These are phyloP conservation scores for Drosophila yakuba DNA, from an alignment of 1,140 invertebrate species.

Conservation along the genomic window DNA sequence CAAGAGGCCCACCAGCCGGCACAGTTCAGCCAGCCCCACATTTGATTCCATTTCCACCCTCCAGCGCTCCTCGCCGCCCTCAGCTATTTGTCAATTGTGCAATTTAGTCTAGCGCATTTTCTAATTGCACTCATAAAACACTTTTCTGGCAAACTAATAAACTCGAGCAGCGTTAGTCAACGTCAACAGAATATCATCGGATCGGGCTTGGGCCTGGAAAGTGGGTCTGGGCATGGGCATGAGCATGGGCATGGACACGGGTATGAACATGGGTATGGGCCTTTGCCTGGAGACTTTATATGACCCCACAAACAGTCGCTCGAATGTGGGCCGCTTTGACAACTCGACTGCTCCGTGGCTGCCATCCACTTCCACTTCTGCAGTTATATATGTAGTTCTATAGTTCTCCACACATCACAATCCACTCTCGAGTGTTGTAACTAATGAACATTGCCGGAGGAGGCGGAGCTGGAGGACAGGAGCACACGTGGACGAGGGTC, in stretches of 20 bases:
- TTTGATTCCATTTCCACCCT: conserved; percentile 7
- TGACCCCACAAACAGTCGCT: conserved; percentile 26
- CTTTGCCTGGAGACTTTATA: conserved; percentile 46
- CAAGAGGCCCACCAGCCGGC: conserved; percentile 27
- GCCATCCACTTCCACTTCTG: conserved; percentile 19
- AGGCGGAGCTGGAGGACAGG: background rate
- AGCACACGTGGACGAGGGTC: conserved; percentile 70
- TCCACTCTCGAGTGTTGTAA: conserved; percentile 70
- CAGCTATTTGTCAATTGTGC: conserved; percentile 75
- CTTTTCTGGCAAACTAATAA: conserved; percentile 80
- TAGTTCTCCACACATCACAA: conserved; percentile 51
- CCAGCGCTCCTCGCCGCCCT: background rate
- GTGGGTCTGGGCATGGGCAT: conserved; percentile 10
- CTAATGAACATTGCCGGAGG: conserved; percentile 40
- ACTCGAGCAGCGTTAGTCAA: conserved; percentile 63
- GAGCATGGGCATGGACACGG: conserved; percentile 11
- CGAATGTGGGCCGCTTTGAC: conserved; percentile 52
- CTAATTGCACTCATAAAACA: conserved; percentile 80
- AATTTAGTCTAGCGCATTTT: conserved; percentile 77
- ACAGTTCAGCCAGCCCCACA: conserved; percentile 7
- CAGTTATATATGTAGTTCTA: too few species aligned
- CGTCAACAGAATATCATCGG: conserved; percentile 29
- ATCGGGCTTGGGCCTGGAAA: conserved; percentile 11
- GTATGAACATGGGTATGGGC: conserved; percentile 11
- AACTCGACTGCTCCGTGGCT: conserved; percentile 11